Evolutionary conservation across 2,888 invertebrate species (phyloP), one percentile per base, ranked within the genome.

Genomic region (Biston betularia): DNA sequence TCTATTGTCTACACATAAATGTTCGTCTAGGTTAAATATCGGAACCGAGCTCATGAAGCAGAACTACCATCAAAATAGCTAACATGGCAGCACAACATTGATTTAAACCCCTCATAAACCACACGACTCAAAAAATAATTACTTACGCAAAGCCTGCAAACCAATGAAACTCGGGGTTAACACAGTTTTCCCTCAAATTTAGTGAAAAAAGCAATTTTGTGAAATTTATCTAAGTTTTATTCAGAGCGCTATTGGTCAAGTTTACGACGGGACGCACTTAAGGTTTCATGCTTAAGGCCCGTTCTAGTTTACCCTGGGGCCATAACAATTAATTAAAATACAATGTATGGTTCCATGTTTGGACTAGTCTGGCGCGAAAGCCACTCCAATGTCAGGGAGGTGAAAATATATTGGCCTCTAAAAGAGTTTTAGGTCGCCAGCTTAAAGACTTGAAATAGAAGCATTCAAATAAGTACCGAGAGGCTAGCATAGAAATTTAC

Each of bases 281-380:
- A 71, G 69, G 79, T 89, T 89, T 88, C 90, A 90, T 90, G 92
- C 80, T 77, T 74, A 70, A 74, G 71, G 73, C 87, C 84, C 84
- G 83, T 92, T 90, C 84, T 78, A 78, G 83, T 84, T 85, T 85
- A 84, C 85, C 82, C 83, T 83, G 72, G 70, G 70, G 83, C 84
- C 73, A 84, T 89, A 89, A 90, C 90, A 89, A 92, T 92, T 92
- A 92, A 92, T 92, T 91, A 90, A 87, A 89, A 86, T 84, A 87
- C 89, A 89, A 89, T 87, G 86, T 89, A 86, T 82, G 75, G 77
- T 75, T 74, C 74, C 78, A 78, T 75, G 75, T 73, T 74, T 73
- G 72, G 72, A 73, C 71, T 71, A 64, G 74, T 73, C 72, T 76
- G 69, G 70, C 69, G 72, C 70, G 46, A 77, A 76, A 72, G 65